These are phyloP conservation scores for Lysiphlebus fabarum DNA, from an alignment of 1,140 invertebrate species.

Conservation along the genomic window DNA sequence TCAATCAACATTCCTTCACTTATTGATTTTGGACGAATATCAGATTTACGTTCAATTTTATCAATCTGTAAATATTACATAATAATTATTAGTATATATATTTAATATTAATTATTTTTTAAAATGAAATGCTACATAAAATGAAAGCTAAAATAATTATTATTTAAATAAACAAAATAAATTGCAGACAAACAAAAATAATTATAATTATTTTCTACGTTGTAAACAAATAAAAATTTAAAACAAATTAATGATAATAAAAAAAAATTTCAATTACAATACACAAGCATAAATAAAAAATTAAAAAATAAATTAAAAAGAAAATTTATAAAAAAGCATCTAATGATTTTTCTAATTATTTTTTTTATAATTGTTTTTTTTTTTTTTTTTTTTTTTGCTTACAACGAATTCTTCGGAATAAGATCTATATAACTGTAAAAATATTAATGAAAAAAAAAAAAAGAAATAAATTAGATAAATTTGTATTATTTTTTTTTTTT, in stretches of 20 bases:
- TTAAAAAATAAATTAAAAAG: too few species aligned
- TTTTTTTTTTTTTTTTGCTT: conserved; percentile 38
- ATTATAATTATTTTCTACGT: background rate
- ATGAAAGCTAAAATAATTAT: too few species aligned
- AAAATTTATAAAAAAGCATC: background rate
- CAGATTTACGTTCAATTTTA: conserved; percentile 42
- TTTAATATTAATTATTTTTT: too few species aligned
- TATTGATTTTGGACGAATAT: conserved; percentile 47
- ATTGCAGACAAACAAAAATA: background rate
- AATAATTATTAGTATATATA: background rate
- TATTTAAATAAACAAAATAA: background rate
- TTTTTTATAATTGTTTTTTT: too few species aligned
- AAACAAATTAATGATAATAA: too few species aligned
- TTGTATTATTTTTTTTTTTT: too few species aligned
- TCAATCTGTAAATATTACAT: conserved; percentile 44
- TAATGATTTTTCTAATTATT: background rate
- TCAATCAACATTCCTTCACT: conserved; percentile 48
- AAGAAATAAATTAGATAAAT: conserved; percentile 17
- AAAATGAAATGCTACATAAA: too few species aligned
- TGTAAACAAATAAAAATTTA: too few species aligned
- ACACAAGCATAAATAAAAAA: background rate
- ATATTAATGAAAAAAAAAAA: conserved; percentile 38
- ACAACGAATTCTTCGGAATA: conserved; percentile 55
- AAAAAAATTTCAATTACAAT: background rate
- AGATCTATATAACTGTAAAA: conserved; percentile 53